Percentiles rank a stretch among this genome's conserved stretches.
These are phyloP conservation scores for Mantis religiosa DNA, from an alignment of 2,888 invertebrate genomes.

Conservation along the genomic window DNA sequence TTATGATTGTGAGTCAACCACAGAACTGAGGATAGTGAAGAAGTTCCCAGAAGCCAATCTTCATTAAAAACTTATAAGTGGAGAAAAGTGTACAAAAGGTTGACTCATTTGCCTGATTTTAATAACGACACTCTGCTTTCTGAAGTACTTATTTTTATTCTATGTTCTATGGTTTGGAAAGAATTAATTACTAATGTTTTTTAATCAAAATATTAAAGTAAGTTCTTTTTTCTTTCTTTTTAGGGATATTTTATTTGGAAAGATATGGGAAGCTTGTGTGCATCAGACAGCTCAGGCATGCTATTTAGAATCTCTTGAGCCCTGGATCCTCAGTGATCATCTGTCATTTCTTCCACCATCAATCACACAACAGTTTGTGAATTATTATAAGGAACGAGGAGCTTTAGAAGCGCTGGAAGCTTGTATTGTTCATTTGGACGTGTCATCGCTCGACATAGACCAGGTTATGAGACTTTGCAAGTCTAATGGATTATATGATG, in stretches of 20 bases:
- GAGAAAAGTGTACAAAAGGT: too few relatives aligned
- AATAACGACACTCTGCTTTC: too few relatives aligned
- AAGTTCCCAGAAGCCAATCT: too few relatives aligned
- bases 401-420: conserved; percentile 61
- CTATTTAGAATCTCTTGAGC: conserved; percentile 66
- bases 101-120: too few relatives aligned
- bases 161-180: too few relatives aligned
- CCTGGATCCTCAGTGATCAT: conserved; percentile 62
- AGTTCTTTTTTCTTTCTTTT: conserved; percentile 40
- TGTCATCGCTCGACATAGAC: conserved; percentile 72
- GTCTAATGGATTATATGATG: conserved; percentile 61
- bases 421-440: conserved; percentile 67
- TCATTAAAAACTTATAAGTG: too few relatives aligned
- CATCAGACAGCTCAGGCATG: conserved; percentile 51
- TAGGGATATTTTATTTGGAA: conserved; percentile 48
- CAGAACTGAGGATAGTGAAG: too few relatives aligned
- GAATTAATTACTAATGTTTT: neutral
- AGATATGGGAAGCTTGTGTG: conserved; percentile 52
- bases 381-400: conserved; percentile 58
- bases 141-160: too few relatives aligned
- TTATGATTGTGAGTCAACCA: too few relatives aligned
- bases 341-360: conserved; percentile 60
- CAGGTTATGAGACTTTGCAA: conserved; percentile 61
- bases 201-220: neutral
- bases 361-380: conserved; percentile 68